Evolutionary conservation across 2,113 vertebrate genomes (phyloP).

Genomic region (Ginglymostoma cirratum): DNA sequence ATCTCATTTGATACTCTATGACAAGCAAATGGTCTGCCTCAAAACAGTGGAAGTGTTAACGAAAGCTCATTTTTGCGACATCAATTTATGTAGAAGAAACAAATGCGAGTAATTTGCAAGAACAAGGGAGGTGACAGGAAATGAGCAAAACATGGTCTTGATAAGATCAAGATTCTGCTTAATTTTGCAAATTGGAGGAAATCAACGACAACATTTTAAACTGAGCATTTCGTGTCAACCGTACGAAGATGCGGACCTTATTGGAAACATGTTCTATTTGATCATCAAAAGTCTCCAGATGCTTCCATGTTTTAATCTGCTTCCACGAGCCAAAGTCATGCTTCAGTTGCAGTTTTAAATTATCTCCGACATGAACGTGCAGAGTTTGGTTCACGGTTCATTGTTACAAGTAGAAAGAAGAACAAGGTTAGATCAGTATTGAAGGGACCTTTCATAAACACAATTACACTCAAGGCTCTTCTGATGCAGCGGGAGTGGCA

Average conservation of each 20-base stretch:
- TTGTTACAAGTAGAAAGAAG: neutral
- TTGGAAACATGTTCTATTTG: neutral
- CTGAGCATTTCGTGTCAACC: neutral
- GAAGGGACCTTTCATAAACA: neutral
- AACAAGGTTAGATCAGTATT: neutral
- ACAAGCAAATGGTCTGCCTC: neutral
- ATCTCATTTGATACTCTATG: neutral
- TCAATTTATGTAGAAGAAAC: neutral
- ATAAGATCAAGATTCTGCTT: neutral
- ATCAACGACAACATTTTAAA: neutral
- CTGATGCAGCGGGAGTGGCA: too few species aligned
- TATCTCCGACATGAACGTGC: neutral
- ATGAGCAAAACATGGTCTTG: neutral
- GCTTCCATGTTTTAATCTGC: neutral
- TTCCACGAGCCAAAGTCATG: neutral
- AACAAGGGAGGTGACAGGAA: neutral
- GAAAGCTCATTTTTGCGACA: neutral
- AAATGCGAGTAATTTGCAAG: neutral
- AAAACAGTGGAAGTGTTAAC: neutral
- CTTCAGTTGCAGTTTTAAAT: neutral
- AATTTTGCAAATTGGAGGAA: neutral
- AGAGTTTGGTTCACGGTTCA: neutral
- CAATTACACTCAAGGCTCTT: neutral
- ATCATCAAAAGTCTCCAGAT: neutral
- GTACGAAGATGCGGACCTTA: neutral